A percentile compares a stretch with the other conserved stretches of the same genome.
Conservation (phyloP, 2,113 vertebrate species). For the Bubalus kerabau region DNA sequence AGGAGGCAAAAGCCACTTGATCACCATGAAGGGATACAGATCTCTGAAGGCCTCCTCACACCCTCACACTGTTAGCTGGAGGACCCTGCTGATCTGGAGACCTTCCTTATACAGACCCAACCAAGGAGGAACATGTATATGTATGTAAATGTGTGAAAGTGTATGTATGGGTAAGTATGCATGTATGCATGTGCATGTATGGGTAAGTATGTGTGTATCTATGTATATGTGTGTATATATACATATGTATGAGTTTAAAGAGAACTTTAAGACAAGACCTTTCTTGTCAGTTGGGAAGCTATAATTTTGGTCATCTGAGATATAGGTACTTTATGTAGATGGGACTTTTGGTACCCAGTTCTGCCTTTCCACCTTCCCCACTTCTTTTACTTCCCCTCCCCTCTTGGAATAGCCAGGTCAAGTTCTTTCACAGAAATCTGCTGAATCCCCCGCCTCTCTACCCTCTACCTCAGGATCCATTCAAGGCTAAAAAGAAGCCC, state of each 20-base stretch:
- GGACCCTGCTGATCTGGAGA: background rate
- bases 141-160: background rate
- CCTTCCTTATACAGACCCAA: constrained; percentile 15
- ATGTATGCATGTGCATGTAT: background rate
- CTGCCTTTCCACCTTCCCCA: background rate
- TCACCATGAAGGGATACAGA: background rate
- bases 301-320: background rate
- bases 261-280: background rate
- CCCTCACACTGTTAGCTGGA: background rate
- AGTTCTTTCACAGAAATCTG: background rate
- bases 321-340: background rate
- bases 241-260: background rate
- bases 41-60: background rate
- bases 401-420: background rate
- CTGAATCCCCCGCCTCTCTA: background rate
- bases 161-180: background rate
- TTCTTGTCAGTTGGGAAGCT: background rate
- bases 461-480: background rate
- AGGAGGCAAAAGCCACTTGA: constrained; percentile 35
- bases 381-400: background rate
- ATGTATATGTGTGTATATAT: background rate
- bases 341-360: background rate
- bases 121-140: background rate
- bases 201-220: background rate
- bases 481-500: background rate